Percentiles rank a stretch among this genome's conserved stretches.
Evolutionary conservation across 2,888 invertebrate species (phyloP).

Genomic region (Leptinotarsa rubiginosa): DNA sequence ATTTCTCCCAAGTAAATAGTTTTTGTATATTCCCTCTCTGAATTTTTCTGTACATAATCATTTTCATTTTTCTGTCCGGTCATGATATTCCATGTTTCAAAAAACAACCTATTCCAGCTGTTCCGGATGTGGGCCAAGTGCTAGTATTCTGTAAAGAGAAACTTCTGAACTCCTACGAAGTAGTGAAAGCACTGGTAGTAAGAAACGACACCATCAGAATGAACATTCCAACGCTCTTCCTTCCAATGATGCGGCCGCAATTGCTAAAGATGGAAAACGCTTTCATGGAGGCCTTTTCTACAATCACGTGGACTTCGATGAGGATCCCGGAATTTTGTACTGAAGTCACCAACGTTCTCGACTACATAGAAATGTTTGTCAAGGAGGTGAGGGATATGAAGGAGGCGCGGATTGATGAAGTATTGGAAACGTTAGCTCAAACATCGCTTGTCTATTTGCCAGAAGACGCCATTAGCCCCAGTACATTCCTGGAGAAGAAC

Average conservation of each 20-base stretch:
- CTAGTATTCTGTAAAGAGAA: constrained; percentile 80
- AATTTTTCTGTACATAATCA: neutral
- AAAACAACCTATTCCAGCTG: constrained; percentile 64
- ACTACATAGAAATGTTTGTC: constrained; percentile 75
- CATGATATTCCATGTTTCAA: neutral
- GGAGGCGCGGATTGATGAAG: constrained; percentile 78
- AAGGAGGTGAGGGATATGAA: constrained; percentile 81
- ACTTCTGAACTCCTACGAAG: constrained; percentile 73
- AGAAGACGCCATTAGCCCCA: constrained; percentile 72
- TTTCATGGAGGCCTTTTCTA: constrained; percentile 81
- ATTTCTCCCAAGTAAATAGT: too few relatives aligned
- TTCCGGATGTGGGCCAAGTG: constrained; percentile 82
- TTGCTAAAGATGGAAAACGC: constrained; percentile 77
- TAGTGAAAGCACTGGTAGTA: constrained; percentile 73
- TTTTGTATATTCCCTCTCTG: too few relatives aligned
- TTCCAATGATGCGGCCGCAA: constrained; percentile 77
- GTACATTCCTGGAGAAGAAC: constrained; percentile 74
- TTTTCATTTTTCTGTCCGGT: neutral
- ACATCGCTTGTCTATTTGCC: constrained; percentile 75
- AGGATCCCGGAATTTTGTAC: constrained; percentile 76
- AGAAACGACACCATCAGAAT: constrained; percentile 73
- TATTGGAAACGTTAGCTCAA: constrained; percentile 73
- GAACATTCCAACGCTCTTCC: constrained; percentile 76
- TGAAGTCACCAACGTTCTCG: constrained; percentile 70
- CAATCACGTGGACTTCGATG: constrained; percentile 85